A percentile compares a stretch with the other conserved stretches of the same genome.
phyloP scores from a whole-genome alignment of 2,797 vertebrate species.

The Enteromius argenteus region DNA sequence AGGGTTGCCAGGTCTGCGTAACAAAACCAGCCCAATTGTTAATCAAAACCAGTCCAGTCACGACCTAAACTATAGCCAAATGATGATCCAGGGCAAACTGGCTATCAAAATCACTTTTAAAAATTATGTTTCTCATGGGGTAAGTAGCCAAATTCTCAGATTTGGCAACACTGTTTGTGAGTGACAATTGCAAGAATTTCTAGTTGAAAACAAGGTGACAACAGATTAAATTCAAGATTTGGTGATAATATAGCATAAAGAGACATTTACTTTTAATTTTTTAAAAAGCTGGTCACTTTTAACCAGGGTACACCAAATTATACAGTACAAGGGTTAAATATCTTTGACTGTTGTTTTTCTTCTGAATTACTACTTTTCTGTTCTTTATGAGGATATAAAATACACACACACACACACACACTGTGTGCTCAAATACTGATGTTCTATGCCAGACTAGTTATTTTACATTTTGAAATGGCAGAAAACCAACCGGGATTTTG shows the following conservation, averaged over 20 bases:
- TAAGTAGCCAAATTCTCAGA: neutral
- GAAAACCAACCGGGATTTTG: conserved; percentile 76
- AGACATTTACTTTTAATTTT: neutral
- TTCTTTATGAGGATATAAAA: neutral
- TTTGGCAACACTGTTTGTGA: neutral
- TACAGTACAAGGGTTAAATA: neutral
- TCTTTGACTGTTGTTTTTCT: neutral
- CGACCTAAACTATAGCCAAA: neutral
- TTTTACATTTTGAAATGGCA: conserved; percentile 62
- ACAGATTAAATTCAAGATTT: neutral
- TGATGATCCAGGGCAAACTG: neutral
- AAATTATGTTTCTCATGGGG: neutral
- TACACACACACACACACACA: neutral
- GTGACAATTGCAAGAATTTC: neutral
- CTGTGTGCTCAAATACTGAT: conserved; percentile 10
- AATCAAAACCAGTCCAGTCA: neutral
- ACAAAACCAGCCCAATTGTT: neutral
- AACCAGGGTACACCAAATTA: neutral
- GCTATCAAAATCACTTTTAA: neutral
- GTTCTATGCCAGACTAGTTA: conserved; percentile 3
- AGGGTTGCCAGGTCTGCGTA: neutral
- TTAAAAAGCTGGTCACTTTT: neutral
- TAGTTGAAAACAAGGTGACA: neutral
- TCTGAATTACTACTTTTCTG: neutral
- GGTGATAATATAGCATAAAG: neutral